Conservation (phyloP, 2,888 invertebrate genomes). For the Eueremaeus valkanovi region DNA sequence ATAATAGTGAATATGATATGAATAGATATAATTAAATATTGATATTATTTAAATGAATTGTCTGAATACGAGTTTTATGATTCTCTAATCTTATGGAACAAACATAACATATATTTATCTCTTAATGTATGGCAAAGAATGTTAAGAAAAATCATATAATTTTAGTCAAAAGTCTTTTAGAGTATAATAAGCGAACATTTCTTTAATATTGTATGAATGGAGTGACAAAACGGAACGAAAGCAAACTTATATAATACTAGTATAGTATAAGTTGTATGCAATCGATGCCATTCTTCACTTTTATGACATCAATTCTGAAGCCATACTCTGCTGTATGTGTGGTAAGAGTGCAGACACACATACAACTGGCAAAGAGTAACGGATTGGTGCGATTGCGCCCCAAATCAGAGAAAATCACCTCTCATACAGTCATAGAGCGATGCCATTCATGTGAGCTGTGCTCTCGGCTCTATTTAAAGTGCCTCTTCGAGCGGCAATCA, state of each 20-base stretch:
- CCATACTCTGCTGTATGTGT: neutral
- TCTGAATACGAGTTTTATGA: too few relatives aligned
- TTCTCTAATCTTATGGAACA: too few relatives aligned
- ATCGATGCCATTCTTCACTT: conserved; percentile 8
- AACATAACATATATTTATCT: too few relatives aligned
- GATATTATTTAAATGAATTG: too few relatives aligned
- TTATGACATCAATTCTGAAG: conserved; percentile 8
- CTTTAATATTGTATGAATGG: neutral
- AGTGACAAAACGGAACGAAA: too few relatives aligned
- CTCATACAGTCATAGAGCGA: neutral
- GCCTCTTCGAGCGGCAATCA: conserved; percentile 22
- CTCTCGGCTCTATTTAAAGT: neutral
- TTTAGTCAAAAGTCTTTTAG: neutral
- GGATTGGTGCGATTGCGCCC: neutral
- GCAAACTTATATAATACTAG: neutral
- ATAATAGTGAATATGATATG: too few relatives aligned
- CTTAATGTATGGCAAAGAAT: too few relatives aligned
- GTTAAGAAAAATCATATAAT: neutral
- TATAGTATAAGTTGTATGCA: neutral
- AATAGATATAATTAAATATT: too few relatives aligned
- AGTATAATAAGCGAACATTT: neutral
- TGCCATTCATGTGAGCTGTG: conserved; percentile 18
- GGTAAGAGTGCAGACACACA: neutral
- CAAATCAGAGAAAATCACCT: neutral
- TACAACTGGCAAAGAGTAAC: too few relatives aligned